Base-by-base conservation (phyloP, 2,888 invertebrate genomes). In the Catocala sponsa region DNA sequence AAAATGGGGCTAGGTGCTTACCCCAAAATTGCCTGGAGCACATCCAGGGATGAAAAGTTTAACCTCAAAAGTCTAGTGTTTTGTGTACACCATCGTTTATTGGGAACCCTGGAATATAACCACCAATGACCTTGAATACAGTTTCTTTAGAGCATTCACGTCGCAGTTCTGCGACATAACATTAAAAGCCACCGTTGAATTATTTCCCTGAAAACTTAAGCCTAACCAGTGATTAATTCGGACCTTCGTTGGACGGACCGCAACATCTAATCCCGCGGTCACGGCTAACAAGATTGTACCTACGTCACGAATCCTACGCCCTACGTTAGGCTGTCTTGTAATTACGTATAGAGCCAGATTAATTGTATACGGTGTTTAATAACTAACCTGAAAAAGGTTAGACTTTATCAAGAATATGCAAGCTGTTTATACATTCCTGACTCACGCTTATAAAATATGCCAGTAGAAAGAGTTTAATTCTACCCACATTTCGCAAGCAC, bases 81-180 rank as follows among this genome's bases (percentile, higher is more conserved):
- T 15, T 15, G 15, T 15, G 15, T 15, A 15, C 15, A n/a, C n/a
- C n/a, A n/a, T n/a, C n/a, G n/a, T n/a, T n/a, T n/a, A n/a, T n/a
- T n/a, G 25, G 4, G 25, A 4, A 4, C 25, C 4, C 2, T 25
- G 25, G 25, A 1, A 25, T 2, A 25, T 25, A 25, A 25, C 4
- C 25, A 25, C 25, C 25, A 25, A 25, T 25, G 25, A 25, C 25
- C 25, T 25, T 25, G 25, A 25, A 25, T 25, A 25, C 25, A 25
- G 25, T 25, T 4, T 25, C 25, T 25, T 2, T 25, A 4, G 0
- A 25, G 25, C 25, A 0, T 25, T 25, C 25, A 25, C 4, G 25
- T 25, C 2, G 4, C 25, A 25, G 25, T 25, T 25, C 35, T 72
- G 62, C 43, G 48, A 68, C n/a, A 47, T 58, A 56, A 43, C 35